Conservation (phyloP, 1,140 invertebrate species). For the Drosophila asahinai region DNA sequence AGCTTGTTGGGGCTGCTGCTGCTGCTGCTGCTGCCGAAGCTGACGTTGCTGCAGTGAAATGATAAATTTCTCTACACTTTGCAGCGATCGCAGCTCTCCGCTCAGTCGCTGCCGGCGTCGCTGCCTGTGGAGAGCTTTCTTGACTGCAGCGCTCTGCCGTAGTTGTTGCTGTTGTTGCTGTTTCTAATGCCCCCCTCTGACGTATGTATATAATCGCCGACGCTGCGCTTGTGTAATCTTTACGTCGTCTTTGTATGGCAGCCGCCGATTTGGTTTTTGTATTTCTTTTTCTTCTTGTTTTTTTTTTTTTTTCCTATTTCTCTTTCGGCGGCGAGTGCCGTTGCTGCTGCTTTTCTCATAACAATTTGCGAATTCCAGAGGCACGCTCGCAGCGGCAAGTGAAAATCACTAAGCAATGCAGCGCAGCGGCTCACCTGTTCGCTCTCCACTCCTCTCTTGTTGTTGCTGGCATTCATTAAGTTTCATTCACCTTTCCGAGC, state of each 20-base stretch:
- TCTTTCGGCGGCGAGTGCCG: constrained; percentile 26
- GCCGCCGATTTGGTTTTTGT: constrained; percentile 53
- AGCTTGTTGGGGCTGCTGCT: constrained; percentile 27
- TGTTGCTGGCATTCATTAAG: constrained; percentile 79
- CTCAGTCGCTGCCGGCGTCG: constrained; percentile 28
- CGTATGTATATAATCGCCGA: constrained; percentile 55
- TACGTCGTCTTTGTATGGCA: constrained; percentile 60
- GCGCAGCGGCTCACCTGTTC: constrained; percentile 66
- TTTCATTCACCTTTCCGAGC: constrained; percentile 80
- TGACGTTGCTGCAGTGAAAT: constrained; percentile 70
- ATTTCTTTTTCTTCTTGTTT: constrained; percentile 34
- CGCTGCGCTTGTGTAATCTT: constrained; percentile 79
- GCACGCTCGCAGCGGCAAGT: constrained; percentile 65
- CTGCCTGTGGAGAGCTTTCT: constrained; percentile 72
- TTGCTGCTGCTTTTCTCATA: constrained; percentile 52
- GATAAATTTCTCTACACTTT: constrained; percentile 81
- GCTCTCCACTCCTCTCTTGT: constrained; percentile 19
- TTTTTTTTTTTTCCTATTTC: constrained; percentile 44
- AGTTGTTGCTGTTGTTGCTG: constrained; percentile 46
- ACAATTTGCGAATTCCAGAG: constrained; percentile 80
- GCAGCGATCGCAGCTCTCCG: constrained; percentile 65
- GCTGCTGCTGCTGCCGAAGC: constrained; percentile 23
- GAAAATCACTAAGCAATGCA: constrained; percentile 75
- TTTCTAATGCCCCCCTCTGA: constrained; percentile 62
- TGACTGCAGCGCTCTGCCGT: constrained; percentile 55